Base-by-base conservation (phyloP, 2,888 invertebrate species). In the Halocaridina rubra region DNA sequence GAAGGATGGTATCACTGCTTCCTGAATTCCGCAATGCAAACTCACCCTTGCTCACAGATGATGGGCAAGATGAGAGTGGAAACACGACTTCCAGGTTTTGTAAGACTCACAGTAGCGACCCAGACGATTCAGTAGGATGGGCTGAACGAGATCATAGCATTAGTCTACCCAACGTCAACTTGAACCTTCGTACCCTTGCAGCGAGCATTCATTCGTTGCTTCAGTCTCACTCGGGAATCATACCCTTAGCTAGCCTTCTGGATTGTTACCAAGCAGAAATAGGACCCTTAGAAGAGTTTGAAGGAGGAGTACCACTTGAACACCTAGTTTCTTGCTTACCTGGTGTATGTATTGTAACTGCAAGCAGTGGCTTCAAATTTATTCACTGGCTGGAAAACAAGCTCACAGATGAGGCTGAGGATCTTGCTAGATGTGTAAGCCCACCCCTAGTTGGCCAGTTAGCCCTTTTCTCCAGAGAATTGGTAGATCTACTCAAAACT, bases 311-410 rank as follows among this genome's bases (percentile, higher is more conserved):
- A 27, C 84, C 85, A 19, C 77, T 98, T 81, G 98, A 98, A 90
- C 95, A 98, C 91, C 92, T 98, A 80, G 93, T 98, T 30, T 95
- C 96, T 75, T 96, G 96, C 90, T 93, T 97, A 10, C 93, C 94
- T 10, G 95, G 95, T 46, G 93, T 98, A 53, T 92, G 93, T 89
- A 91, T 94, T 24, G 32, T 85, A 10, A 81, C 72, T 0, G 78
- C 80, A 4, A 29, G 80, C 39, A 64, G 59, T 39, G 85, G 93
- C 84, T 92, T 93, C n/a, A 94, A 94, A 90, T 92, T 92, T 88
- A 91, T 94, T 46, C 91, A 92, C 57, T 85, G 80, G 82, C 53
- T 57, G 27, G 82, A 85, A 33, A 81, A 72, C 22, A 85, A 80
- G 67, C 24, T 75, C 13, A 59, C 67, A 29, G 82, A 80, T 76